Evolutionary conservation across 2,113 vertebrate species (phyloP).

Genomic region (Dasypus novemcinctus): DNA sequence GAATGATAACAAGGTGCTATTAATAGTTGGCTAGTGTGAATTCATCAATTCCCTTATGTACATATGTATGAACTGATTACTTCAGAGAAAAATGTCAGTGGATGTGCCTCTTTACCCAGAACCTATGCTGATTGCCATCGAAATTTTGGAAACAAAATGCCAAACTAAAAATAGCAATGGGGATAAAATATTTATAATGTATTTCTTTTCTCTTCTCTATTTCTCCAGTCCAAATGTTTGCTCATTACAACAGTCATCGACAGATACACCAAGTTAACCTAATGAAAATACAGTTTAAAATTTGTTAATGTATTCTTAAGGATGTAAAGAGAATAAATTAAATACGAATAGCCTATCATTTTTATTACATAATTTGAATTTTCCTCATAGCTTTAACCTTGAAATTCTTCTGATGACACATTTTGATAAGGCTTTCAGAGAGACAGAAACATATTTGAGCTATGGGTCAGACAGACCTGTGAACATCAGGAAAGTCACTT

Average conservation of each 20-base stretch:
- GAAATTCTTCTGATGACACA: background rate
- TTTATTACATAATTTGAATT: background rate
- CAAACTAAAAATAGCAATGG: constrained; percentile 37
- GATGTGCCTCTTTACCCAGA: background rate
- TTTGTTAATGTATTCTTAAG: background rate
- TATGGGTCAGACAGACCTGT: background rate
- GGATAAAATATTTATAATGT: constrained; percentile 1
- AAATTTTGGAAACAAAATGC: constrained; percentile 52
- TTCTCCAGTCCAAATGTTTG: constrained; percentile 16
- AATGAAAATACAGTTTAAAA: background rate
- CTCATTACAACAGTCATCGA: background rate
- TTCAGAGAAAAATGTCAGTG: constrained; percentile 38
- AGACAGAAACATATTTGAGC: background rate
- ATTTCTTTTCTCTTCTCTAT: constrained; percentile 33
- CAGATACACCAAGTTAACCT: background rate
- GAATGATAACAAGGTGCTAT: background rate
- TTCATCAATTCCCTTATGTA: constrained; percentile 42
- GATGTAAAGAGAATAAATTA: background rate
- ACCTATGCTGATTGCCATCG: constrained; percentile 17
- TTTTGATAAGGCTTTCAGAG: background rate
- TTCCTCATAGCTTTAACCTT: background rate
- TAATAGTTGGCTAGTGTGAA: background rate
- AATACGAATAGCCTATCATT: background rate
- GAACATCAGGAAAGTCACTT: background rate
- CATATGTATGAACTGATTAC: background rate